Conservation (phyloP, 2,888 invertebrate species). For the Eulithis testata region DNA sequence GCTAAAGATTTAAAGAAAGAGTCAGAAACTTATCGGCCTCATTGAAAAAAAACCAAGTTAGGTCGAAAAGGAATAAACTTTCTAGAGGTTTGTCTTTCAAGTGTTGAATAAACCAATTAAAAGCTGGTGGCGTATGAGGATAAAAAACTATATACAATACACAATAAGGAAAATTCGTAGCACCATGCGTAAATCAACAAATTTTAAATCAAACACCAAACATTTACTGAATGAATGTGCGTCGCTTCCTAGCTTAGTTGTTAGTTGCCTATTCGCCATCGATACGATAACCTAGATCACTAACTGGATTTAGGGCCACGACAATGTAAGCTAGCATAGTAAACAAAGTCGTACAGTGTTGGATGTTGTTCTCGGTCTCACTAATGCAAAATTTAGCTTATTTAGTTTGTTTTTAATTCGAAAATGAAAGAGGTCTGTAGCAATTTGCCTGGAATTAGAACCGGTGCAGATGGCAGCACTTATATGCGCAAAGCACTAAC, state of each 20-base stretch:
- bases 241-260: constrained; percentile 15
- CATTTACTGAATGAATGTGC: constrained; percentile 14
- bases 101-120: too few species aligned
- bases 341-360: constrained; percentile 3
- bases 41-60: too few species aligned
- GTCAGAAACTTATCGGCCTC: too few species aligned
- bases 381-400: neutral
- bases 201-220: constrained; percentile 10
- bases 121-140: neutral
- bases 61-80: too few species aligned
- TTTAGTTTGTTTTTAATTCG: neutral
- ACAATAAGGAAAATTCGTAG: constrained; percentile 14
- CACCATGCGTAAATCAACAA: constrained; percentile 3
- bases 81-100: too few species aligned
- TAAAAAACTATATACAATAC: neutral
- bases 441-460: neutral
- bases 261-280: constrained; percentile 23
- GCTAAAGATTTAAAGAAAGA: too few species aligned
- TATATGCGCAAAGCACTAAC: neutral
- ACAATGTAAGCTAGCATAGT: constrained; percentile 18
- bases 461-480: neutral
- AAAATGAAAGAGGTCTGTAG: neutral
- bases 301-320: constrained; percentile 23
- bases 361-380: neutral
- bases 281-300: constrained; percentile 23